These are phyloP conservation scores for Ostrea denselamellosa DNA, from an alignment of 1,140 invertebrate species.

Conservation along the genomic window DNA sequence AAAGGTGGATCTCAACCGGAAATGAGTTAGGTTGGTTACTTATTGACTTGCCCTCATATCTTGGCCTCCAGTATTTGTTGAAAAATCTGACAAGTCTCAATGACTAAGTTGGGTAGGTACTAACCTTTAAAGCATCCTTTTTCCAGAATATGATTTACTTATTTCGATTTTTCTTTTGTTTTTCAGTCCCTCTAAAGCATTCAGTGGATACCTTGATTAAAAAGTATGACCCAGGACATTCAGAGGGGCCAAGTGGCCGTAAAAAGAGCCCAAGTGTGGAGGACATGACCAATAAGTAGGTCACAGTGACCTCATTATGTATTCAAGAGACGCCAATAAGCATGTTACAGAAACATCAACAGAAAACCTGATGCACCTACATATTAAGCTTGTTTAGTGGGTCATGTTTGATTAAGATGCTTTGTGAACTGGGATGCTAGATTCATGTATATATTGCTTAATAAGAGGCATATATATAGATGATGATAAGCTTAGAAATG, in stretches of 20 bases:
- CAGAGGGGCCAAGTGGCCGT: background rate
- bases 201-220: conserved; percentile 2
- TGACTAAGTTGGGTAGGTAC: background rate
- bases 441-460: background rate
- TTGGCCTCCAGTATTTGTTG: too few relatives aligned
- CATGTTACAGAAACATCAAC: conserved; percentile 2
- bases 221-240: background rate
- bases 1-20: too few relatives aligned
- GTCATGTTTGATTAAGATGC: background rate
- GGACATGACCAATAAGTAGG: conserved; percentile 33
- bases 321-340: background rate
- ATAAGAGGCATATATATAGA: background rate
- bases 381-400: background rate
- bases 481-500: background rate
- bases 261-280: background rate
- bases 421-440: conserved; percentile 32
- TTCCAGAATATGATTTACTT: background rate
- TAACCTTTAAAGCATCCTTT: background rate
- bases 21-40: too few relatives aligned
- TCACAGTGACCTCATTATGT: conserved; percentile 13
- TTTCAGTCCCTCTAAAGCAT: background rate
- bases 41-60: too few relatives aligned
- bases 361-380: background rate
- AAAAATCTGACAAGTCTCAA: too few relatives aligned
- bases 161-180: background rate